Base-by-base conservation (phyloP, 2,113 vertebrate species). In the Microtus montanus region DNA sequence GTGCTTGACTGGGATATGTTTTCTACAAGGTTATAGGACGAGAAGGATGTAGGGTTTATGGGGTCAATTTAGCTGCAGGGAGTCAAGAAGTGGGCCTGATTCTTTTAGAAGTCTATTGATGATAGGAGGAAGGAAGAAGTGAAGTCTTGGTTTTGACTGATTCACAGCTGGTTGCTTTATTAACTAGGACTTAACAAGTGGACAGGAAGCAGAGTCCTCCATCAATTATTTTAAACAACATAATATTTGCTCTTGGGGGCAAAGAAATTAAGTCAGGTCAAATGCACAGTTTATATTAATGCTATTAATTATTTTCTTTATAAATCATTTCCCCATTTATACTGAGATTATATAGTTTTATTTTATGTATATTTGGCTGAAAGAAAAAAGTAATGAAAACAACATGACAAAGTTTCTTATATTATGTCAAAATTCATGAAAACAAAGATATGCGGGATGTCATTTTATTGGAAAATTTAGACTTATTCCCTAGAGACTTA, bases 261-360 rank as follows among this genome's bases (percentile, higher is more conserved):
- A 89, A 88, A 82, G 3, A 75, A 38, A 92, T 80, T n/a, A 94
- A 52, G 5, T 79, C 74, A 83, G 58, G 22, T 93, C 61, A 96
- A 28, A 91, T 82, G 35, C 19, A 38, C 30, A 74, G 74, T n/a
- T 95, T 63, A 83, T 54, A 82, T 61, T 63, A 89, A 85, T 77
- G 38, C 4, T 73, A 91, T 79, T 79, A 91, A 71, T 75, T 78
- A 63, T 3, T 3, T 24, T 89, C 1, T 63, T 38, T 87, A n/a
- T 75, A 30, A 71, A 78, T 2, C 12, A 35, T 66, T 61, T 96
- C 5, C 90, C 70, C 38, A 87, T 88, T 93, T 95, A 80, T 1
- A 38, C 47, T 61, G 10, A 44, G 44, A n/a, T 78, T 61, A 35
- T 10, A 24, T 15, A 38, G 8, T 80, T 87, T 83, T 10, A 20